These are phyloP conservation scores for Melieria picta DNA, from an alignment of 2,888 invertebrate genomes.

Conservation along the genomic window DNA sequence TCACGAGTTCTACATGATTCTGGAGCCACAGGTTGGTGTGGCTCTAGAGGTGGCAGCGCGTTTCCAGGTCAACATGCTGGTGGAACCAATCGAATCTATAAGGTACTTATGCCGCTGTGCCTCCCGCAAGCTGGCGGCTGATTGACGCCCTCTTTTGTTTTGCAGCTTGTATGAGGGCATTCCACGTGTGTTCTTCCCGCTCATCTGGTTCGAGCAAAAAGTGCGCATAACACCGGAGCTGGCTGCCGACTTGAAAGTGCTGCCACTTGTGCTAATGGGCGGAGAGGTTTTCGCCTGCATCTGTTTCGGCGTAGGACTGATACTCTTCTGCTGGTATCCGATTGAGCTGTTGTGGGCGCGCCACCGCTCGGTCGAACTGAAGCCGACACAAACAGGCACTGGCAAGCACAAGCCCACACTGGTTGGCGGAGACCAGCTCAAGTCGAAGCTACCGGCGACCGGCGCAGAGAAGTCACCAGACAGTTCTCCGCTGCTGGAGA, in stretches of 20 bases:
- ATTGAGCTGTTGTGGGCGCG: constrained; percentile 46
- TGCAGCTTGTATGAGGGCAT: constrained; percentile 74
- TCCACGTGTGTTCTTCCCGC: constrained; percentile 77
- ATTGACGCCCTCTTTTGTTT: not conserved
- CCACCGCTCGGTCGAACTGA: constrained; percentile 47
- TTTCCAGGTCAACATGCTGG: constrained; percentile 81
- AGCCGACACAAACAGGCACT: constrained; percentile 46
- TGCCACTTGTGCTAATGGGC: constrained; percentile 68
- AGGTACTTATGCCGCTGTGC: constrained; percentile 68
- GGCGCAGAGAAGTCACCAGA: constrained; percentile 50
- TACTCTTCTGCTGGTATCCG: constrained; percentile 63
- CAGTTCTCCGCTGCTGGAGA: constrained; percentile 55
- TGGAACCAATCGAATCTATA: constrained; percentile 74
- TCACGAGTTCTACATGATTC: constrained; percentile 80
- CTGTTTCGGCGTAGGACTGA: constrained; percentile 66
- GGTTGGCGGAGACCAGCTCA: constrained; percentile 47
- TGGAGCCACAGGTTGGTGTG: constrained; percentile 81
- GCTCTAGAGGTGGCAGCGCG: constrained; percentile 80
- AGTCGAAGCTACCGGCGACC: constrained; percentile 43
- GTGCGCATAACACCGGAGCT: constrained; percentile 71
- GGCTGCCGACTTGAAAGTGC: constrained; percentile 68
- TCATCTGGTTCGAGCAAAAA: constrained; percentile 82
- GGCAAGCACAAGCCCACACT: constrained; percentile 46
- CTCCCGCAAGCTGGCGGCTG: not conserved
- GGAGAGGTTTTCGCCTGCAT: constrained; percentile 68